Evolutionary conservation across 2,888 invertebrate genomes (phyloP).

Genomic region (Troglohyphantes excavatus): DNA sequence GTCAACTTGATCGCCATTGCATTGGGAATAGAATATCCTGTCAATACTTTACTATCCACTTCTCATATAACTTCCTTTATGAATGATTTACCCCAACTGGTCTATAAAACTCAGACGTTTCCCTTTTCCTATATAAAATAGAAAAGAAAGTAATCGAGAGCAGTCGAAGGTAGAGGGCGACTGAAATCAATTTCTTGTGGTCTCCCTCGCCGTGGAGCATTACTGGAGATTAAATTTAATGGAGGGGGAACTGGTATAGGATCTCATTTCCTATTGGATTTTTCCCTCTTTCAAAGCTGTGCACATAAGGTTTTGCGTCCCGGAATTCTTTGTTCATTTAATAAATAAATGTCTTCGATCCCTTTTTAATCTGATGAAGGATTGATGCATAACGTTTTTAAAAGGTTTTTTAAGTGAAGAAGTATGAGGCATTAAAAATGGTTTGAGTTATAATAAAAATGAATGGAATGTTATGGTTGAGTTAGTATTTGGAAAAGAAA

Average conservation of each 20-base stretch:
- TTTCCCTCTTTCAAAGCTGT: neutral
- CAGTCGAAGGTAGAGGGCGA: neutral
- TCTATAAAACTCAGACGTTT: neutral
- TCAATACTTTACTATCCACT: neutral
- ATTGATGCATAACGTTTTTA: neutral
- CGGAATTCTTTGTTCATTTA: neutral
- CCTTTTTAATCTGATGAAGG: neutral
- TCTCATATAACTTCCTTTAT: neutral
- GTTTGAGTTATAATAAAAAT: too few species aligned
- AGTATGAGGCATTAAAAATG: too few species aligned
- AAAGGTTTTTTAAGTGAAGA: too few species aligned
- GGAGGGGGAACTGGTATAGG: slow-evolving; percentile 38
- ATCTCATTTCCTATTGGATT: slow-evolving; percentile 3
- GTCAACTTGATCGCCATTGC: too few species aligned
- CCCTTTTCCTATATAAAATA: neutral
- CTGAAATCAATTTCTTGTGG: slow-evolving; percentile 64
- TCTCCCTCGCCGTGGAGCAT: slow-evolving; percentile 20
- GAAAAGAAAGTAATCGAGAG: neutral
- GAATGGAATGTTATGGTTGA: too few species aligned
- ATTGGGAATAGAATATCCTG: neutral
- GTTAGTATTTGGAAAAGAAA: too few species aligned
- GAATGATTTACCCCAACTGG: neutral
- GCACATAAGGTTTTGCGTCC: slow-evolving; percentile 12
- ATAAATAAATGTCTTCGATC: slow-evolving; percentile 13
- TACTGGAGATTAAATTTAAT: slow-evolving; percentile 68